Base-by-base conservation (phyloP, 2,888 invertebrate genomes). In the Archips crataeganus region DNA sequence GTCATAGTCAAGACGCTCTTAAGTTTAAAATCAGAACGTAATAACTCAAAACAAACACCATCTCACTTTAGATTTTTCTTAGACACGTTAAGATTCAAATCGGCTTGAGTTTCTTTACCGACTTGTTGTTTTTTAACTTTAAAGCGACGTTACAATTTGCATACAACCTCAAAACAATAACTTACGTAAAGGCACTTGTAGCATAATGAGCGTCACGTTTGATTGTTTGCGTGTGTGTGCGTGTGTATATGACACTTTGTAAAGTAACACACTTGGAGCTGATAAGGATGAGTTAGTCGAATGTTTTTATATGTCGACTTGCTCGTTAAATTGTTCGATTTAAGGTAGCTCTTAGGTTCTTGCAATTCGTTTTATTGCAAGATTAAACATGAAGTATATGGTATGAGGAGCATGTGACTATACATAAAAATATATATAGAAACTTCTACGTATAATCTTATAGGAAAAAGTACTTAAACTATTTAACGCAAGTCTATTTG, bases 111-210 rank as follows among this genome's bases (percentile, higher is more conserved):
- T 9, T 1, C 23, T n/a, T 11, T 45, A 15, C 3, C 9, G 23
- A 4, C 11, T 36, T 13, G 11, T 45, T 23, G 8, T 42, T 10
- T 42, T 36, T 42, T 23, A 23, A 15, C 15, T 23, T 42, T 11
- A 45, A 15, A 15, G 5, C 15, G 34, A 66, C 42, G 34, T n/a
- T 36, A 70, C 32, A n/a, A 66, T 66, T 66, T 66, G 60, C 65
- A 66, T 60, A 67, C 54, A 72, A 11, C 67, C 72, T 51, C 54
- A 62, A 73, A 39, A 73, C 63, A 72, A 72, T 72, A 54, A 67
- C 54, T 72, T 67, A 54, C 66, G 67, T 47, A 67, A 67, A 11
- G 36, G 36, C 61, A 62, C 54, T 47, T 23, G 54, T 42, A 42
- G 61, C 61, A 62, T 54, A 67, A 54, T 71, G 65, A 51, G 32